Base-by-base conservation (phyloP, 2,888 invertebrate species). In the Zaprionus bogoriensis region DNA sequence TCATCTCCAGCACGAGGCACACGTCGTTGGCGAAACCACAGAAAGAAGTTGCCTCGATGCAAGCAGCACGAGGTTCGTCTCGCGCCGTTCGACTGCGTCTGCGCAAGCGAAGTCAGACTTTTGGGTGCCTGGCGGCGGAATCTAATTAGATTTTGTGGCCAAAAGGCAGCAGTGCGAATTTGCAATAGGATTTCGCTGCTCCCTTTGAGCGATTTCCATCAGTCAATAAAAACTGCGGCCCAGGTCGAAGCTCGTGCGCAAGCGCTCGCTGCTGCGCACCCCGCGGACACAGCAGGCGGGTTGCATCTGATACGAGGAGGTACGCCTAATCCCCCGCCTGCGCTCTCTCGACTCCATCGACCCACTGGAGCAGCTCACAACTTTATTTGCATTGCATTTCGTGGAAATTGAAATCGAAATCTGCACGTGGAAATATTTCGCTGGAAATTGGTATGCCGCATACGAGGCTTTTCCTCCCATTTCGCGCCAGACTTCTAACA, bases 191-290 rank as follows among this genome's bases (percentile, higher is more conserved):
- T 38, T 19, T 41, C 2, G 22, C 14, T 36, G 12, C 20, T 6
- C 2, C 41, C 54, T 69, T 87, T 83, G 87, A 74, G 73, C 77
- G 88, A 88, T 88, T 87, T 87, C 84, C 86, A 88, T 88, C 88
- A 89, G 88, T 86, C 87, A 89, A 87, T 86, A 85, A 79, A 77
- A 83, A 76, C 38, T 39, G 19, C 46, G 39, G 22, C 38, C 44
- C 48, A 32, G 19, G 36, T 28, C 38, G 32, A 22, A 63, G 20
- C 32, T 42, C 30, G 22, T 17, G 30, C 45, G 25, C 48, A 53
- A 7, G 22, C 42, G 57, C n/a, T n/a, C n/a, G 20, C 32, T 42
- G 25, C 19, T 17, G 30, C 45, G 25, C 48, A 53, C 4, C n/a
- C 42, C 53, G 52, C 39, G 45, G 48, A 63, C 87, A 60, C 87